Base-by-base conservation (phyloP, 2,113 vertebrate genomes). In the Aramus guarauna region DNA sequence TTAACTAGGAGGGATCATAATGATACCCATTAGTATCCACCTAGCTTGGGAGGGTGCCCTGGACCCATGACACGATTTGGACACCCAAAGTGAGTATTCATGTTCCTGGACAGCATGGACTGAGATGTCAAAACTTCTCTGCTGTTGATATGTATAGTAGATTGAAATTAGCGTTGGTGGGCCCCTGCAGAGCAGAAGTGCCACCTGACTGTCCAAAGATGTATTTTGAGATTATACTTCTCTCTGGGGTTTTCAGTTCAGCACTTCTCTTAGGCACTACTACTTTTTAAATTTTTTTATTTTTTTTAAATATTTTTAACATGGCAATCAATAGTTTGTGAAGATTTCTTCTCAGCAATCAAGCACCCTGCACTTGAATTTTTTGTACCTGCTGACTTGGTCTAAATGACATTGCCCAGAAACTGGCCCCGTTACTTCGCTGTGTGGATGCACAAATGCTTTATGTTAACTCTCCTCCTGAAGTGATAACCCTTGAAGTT, bases 271-370 rank as follows among this genome's bases (percentile, higher is more conserved):
- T 19, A 15, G 20, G 21, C 43, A 8, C 9, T 83, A 22, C 41
- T 39, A 10, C 9, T 52, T 36, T n/a, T n/a, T n/a, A n/a, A n/a
- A n/a, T n/a, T n/a, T 16, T 36, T 39, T 9, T 55, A 26, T 24
- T 45, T 53, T 45, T 52, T 74, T 41, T 66, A 23, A n/a, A n/a
- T n/a, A 53, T 56, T 50, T 52, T 87, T 41, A 85, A 59, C 5
- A 5, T 9, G 9, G 14, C 68, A 74, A 4, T 17, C 0, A 0
- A 23, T 39, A 74, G 9, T 56, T 48, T 48, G 21, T 72, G 73
- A 75, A 45, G 45, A 41, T 64, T n/a, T 26, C 30, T 56, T 27
- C 37, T 83, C 59, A 84, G 37, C 52, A 45, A 30, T 56, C 56
- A 68, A 39, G 29, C 37, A 50, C 7, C 11, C 21, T 34, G 32